Evolutionary conservation across 2,113 vertebrate genomes (phyloP).

Genomic region (Catharus fuscescens): DNA sequence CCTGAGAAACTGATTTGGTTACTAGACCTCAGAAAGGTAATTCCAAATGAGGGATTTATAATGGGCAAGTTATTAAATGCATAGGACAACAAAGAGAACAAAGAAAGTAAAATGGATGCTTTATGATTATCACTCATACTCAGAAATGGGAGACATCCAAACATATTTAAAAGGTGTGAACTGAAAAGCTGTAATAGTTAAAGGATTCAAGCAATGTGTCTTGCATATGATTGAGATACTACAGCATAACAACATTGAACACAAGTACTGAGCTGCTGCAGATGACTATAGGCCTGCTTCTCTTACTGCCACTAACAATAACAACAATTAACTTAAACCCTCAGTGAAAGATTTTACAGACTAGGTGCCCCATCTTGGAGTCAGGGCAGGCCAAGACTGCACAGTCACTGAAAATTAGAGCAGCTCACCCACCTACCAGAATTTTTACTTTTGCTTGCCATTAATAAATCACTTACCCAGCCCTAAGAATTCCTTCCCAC

Average conservation of each 20-base stretch:
- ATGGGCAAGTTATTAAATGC: neutral
- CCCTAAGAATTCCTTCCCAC: neutral
- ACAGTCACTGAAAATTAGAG: neutral
- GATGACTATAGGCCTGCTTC: neutral
- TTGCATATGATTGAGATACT: neutral
- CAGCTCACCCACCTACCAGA: neutral
- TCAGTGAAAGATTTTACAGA: neutral
- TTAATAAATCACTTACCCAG: neutral
- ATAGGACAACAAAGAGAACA: neutral
- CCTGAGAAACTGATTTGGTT: neutral
- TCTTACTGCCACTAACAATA: neutral
- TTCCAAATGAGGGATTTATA: neutral
- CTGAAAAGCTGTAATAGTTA: neutral
- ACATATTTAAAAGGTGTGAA: neutral
- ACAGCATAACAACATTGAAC: neutral
- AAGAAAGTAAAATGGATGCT: neutral
- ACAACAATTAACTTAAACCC: neutral
- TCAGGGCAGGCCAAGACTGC: neutral
- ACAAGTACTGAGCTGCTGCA: neutral
- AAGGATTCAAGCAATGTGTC: neutral
- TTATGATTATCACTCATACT: neutral
- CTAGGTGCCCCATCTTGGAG: neutral
- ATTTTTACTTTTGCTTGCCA: neutral
- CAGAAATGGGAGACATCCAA: neutral
- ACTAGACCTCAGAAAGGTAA: neutral